These are phyloP conservation scores for Neoscelio sp. DNA, from an alignment of 2,888 invertebrate species.

Conservation along the genomic window DNA sequence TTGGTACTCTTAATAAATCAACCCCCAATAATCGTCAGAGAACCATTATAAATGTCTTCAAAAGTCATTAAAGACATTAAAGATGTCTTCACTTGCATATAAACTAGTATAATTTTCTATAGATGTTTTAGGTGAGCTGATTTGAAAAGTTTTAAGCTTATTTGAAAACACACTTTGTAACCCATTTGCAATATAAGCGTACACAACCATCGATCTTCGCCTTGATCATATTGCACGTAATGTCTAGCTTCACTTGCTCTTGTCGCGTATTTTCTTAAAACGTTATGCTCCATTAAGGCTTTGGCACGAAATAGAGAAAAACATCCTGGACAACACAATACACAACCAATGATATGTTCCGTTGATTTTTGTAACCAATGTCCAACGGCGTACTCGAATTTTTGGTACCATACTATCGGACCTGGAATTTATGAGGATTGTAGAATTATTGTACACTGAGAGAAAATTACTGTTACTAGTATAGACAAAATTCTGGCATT, in stretches of 20 bases:
- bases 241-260: constrained; percentile 91
- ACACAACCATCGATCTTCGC: constrained; percentile 98
- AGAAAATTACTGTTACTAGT: too few relatives aligned
- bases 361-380: constrained; percentile 97
- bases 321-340: constrained; percentile 96
- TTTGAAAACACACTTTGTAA: constrained; percentile 86
- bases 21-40: too few relatives aligned
- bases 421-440: constrained; percentile 82
- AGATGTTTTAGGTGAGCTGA: too few relatives aligned
- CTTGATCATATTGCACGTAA: constrained; percentile 96
- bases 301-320: constrained; percentile 95
- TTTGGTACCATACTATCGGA: constrained; percentile 94
- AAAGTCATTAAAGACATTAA: too few relatives aligned
- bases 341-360: constrained; percentile 95
- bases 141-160: background rate
- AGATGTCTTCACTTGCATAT: too few relatives aligned
- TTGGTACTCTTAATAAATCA: too few relatives aligned
- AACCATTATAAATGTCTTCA: too few relatives aligned
- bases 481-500: too few relatives aligned
- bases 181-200: constrained; percentile 96
- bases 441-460: background rate
- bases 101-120: too few relatives aligned
- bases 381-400: constrained; percentile 95
- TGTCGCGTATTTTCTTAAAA: constrained; percentile 94
- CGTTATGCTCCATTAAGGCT: constrained; percentile 95